phyloP scores from a whole-genome alignment of 2,113 vertebrate genomes.

The Thamnophis sirtalis region DNA sequence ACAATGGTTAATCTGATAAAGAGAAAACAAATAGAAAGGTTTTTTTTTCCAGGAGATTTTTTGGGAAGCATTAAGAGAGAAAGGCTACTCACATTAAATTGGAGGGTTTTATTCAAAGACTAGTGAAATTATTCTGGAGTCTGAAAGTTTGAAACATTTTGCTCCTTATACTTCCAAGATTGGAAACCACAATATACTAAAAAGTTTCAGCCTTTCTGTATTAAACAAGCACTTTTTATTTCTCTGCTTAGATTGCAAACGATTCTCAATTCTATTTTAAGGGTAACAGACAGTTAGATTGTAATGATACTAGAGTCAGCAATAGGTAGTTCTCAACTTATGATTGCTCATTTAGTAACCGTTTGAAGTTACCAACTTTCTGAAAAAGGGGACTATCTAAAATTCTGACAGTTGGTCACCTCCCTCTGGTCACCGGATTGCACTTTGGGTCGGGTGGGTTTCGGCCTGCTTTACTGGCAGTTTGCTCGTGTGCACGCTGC shows the following conservation, averaged over 20 bases:
- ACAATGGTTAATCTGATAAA: not conserved
- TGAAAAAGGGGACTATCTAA: not conserved
- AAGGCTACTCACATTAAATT: not conserved
- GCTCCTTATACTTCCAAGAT: not conserved
- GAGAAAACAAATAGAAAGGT: too few relatives aligned
- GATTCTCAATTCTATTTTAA: not conserved
- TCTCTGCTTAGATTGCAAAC: not conserved
- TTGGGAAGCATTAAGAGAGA: not conserved
- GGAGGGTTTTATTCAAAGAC: not conserved
- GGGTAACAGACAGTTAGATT: not conserved
- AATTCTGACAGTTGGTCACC: not conserved
- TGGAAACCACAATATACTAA: not conserved
- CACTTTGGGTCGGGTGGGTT: not conserved
- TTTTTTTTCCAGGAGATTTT: not conserved
- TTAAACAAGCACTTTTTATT: not conserved
- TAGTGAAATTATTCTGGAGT: not conserved
- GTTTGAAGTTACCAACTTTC: not conserved
- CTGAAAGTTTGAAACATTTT: not conserved
- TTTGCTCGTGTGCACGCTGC: too few relatives aligned
- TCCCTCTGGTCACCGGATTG: not conserved
- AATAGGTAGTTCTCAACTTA: not conserved
- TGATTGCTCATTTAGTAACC: not conserved
- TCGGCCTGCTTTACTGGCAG: too few relatives aligned
- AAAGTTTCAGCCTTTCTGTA: not conserved
- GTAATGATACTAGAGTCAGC: not conserved